These are phyloP conservation scores for Ptilodon capucinus DNA, from an alignment of 2,888 invertebrate genomes.

Conservation along the genomic window DNA sequence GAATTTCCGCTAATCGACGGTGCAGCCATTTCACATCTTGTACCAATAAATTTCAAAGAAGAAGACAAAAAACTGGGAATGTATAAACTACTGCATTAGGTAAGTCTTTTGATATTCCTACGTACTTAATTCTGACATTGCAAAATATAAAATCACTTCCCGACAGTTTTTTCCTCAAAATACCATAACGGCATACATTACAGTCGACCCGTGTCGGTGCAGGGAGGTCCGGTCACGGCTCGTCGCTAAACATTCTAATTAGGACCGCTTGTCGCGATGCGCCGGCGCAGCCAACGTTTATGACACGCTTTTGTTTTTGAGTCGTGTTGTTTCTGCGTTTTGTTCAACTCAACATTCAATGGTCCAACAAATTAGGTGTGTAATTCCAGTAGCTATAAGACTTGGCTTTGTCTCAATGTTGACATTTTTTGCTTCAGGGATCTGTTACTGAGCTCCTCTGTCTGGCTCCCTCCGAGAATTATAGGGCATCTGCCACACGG, in stretches of 20 bases:
- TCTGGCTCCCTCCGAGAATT: no score
- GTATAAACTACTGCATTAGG: no score
- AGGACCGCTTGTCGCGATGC: slow-evolving; percentile 22
- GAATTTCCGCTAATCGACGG: no score
- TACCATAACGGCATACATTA: slow-evolving; percentile 4
- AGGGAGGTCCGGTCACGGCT: slow-evolving; percentile 44
- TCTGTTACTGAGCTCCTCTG: no score
- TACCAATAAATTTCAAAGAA: no score
- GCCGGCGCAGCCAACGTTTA: slow-evolving; percentile 7
- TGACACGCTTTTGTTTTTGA: background rate
- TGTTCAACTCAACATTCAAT: background rate
- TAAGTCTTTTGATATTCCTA: no score
- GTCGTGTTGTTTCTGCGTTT: background rate
- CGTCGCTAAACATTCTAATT: slow-evolving; percentile 56
- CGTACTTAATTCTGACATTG: background rate
- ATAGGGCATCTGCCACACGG: no score
- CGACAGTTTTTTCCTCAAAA: slow-evolving; percentile 2
- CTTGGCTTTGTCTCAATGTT: no score
- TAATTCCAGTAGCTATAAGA: no score
- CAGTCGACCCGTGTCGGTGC: slow-evolving; percentile 5
- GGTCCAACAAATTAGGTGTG: background rate
- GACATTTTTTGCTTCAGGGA: no score
- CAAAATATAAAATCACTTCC: background rate
- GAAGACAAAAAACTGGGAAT: no score
- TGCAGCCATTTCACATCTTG: no score